phyloP scores from a whole-genome alignment of 2,888 invertebrate genomes.

The Criorhina ranunculi region DNA sequence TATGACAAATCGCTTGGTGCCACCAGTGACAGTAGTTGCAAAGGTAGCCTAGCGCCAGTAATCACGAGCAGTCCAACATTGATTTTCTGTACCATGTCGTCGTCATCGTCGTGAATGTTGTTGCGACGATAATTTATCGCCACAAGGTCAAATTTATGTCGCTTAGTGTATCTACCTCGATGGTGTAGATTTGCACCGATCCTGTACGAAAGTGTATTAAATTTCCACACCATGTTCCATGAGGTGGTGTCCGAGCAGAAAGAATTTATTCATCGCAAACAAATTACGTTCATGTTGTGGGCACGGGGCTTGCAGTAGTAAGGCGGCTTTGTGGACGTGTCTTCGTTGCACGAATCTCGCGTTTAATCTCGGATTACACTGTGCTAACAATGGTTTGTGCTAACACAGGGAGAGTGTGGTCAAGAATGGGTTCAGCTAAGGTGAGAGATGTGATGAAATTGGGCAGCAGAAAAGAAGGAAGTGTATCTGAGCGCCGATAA shows the following conservation, averaged over 20 bases:
- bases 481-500: constrained; percentile 37
- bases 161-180: constrained; percentile 52
- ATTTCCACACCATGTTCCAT: constrained; percentile 50
- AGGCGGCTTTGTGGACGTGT: constrained; percentile 24
- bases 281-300: constrained; percentile 70
- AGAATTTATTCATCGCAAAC: constrained; percentile 71
- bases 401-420: constrained; percentile 25
- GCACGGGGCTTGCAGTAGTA: constrained; percentile 2
- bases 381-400: constrained; percentile 61
- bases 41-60: constrained; percentile 75
- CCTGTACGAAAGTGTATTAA: constrained; percentile 66
- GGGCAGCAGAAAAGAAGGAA: constrained; percentile 37
- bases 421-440: constrained; percentile 47
- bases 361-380: constrained; percentile 70
- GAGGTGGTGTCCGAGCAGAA: constrained; percentile 3
- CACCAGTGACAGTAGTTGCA: constrained; percentile 63
- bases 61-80: constrained; percentile 68
- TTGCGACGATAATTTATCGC: constrained; percentile 70
- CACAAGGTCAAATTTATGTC: constrained; percentile 75
- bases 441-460: constrained; percentile 34
- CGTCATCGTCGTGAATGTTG: constrained; percentile 49
- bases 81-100: constrained; percentile 66
- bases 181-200: constrained; percentile 42
- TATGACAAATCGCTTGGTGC: constrained; percentile 64
- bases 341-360: constrained; percentile 60